phyloP scores from a whole-genome alignment of 1,140 invertebrate species.

The Danaus plexippus region DNA sequence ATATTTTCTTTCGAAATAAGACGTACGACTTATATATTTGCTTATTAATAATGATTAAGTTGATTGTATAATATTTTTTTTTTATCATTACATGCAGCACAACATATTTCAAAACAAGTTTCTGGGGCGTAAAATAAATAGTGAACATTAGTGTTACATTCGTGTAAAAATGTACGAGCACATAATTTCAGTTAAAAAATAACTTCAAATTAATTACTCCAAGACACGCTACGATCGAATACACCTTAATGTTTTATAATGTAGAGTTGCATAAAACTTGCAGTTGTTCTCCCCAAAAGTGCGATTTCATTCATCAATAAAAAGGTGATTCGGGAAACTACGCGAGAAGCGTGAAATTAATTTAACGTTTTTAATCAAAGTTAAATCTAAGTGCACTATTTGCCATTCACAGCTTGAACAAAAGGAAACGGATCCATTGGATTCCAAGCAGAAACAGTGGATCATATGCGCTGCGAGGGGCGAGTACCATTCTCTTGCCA shows the following conservation, averaged over 20 bases:
- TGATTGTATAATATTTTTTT: too few species aligned
- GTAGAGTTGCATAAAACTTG: too few species aligned
- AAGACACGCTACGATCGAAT: slow-evolving; percentile 8
- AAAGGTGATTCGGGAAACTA: too few species aligned
- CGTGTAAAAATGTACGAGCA: slow-evolving; percentile 12
- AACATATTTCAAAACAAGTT: slow-evolving; percentile 12
- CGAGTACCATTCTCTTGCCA: slow-evolving; percentile 86
- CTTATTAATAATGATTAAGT: too few species aligned
- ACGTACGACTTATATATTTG: too few species aligned
- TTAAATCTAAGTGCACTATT: slow-evolving; percentile 2
- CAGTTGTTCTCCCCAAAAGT: too few species aligned
- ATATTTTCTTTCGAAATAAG: too few species aligned
- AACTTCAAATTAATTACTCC: slow-evolving; percentile 10
- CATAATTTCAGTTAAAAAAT: slow-evolving; percentile 12
- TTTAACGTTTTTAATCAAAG: background rate
- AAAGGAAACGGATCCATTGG: slow-evolving; percentile 63
- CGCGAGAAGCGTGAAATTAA: too few species aligned
- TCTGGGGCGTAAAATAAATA: slow-evolving; percentile 16
- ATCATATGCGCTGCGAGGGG: slow-evolving; percentile 84
- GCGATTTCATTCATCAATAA: too few species aligned
- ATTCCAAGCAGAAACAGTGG: slow-evolving; percentile 86
- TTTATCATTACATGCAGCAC: slow-evolving; percentile 11
- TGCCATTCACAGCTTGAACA: slow-evolving; percentile 38
- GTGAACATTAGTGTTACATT: slow-evolving; percentile 16
- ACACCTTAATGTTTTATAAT: slow-evolving; percentile 7